Evolutionary conservation across 2,113 vertebrate species (phyloP), one percentile per base, ranked within the genome.

Genomic region (Corythornis vintsioides): DNA sequence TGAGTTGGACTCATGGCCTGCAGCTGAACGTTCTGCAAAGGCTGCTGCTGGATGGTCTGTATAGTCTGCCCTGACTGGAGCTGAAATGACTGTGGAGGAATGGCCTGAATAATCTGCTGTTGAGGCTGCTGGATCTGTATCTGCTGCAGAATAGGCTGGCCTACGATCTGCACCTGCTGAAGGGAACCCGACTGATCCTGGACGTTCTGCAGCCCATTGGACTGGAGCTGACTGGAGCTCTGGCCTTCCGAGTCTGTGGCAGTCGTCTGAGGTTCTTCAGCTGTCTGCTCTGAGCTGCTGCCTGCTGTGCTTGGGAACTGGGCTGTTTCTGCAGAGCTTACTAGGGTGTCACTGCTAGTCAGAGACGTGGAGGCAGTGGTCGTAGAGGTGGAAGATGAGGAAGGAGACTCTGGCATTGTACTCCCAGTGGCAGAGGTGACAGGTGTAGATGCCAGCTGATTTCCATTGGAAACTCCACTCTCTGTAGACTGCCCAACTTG

Each of bases 1-100:
- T 99, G 99, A 90, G 99, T 98, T 67, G 98, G 98, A 97, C 98
- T 99, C 92, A 99, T 97, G 87, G 99, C 98, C 97, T 99, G 98
- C 63, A 99, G 97, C 75, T 98, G 98, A 93, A 98, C 98, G 2
- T 98, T 98, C 95, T 98, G 98, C 95, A 98, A 93, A 89, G 98
- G 97, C 87, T 98, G 98, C 86, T 99, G 98, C 97, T 99, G 99
- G 81, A 99, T 98, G 93, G 99, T 97, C 95, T 98, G 98, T 94
- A 98, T 97, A 45, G 98, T 98, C 96, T 98, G 98, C 60, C 98
- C 99, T 97, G 99, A 99, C 91, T 99, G 98, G 40, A 99, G 98
- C 94, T 99, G 99, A 96, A 98, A 98, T 40, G 98, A 98, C 96
- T 98, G 98, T 71, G 98, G 98, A 75, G 98, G 98, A 91, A 98